Evolutionary conservation across 2,888 invertebrate genomes (phyloP), one percentile per base, ranked within the genome.

Genomic region (Crossocerus cetratus): DNA sequence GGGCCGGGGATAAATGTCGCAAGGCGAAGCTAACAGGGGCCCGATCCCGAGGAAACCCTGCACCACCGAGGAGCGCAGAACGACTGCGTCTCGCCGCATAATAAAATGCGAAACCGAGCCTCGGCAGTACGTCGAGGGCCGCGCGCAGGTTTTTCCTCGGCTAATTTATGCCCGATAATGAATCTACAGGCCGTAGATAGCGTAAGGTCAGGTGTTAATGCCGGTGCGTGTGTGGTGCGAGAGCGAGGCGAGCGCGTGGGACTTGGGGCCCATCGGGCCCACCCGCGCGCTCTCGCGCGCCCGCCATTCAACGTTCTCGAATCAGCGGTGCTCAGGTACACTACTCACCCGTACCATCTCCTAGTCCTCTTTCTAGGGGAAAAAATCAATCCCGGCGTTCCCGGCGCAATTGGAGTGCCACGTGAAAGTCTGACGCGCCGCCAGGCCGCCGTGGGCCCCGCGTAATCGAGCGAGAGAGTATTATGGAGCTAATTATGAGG

Each of bases 131-230:
- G 74, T 80, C 76, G 81, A 72, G 70, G 79, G 71, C 74, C 72
- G 21, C 64, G 21, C 64, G 53, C 65, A 68, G 78, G 79, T 82
- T 86, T 86, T 86, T 84, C 80, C 83, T 70, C 32, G 62, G 67
- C 82, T 85, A 81, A 86, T 86, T 86, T 86, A 85, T 86, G 83
- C 77, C 72, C 83, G 85, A 86, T 86, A 86, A 85, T 86, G 86
- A 86, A 86, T 86, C 85, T 83, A 83, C 84, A 72, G 76, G 76
- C 69, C 67, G 83, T 74, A 81, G 85, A 85, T 86, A 86, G 84
- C 75, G 80, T 76, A 82, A 78, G 85, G 86, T 86, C 86, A 86
- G 84, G 85, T 86, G 86, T 86, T 85, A 86, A 86, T 85, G 86
- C 77, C 81, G 81, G 79, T 80, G 84, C 83, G 84, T 82, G 82